Conservation (phyloP, 2,888 invertebrate species). For the Dicyrtomina minuta region DNA sequence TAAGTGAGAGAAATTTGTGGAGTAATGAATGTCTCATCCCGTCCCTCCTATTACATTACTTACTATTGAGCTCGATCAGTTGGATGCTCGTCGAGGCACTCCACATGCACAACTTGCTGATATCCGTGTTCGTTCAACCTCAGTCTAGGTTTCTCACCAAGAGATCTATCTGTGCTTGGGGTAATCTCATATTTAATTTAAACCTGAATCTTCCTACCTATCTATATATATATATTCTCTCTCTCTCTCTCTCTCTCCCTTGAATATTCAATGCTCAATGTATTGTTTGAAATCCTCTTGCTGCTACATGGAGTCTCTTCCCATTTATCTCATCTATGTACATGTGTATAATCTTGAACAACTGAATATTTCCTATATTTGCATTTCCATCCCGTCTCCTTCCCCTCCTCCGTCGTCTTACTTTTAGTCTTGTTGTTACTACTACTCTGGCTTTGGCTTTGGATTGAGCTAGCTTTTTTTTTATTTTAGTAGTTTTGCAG, state of each 20-base stretch:
- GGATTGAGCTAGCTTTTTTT: too few relatives aligned
- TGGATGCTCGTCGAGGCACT: slow-evolving; percentile 60
- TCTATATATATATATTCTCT: background rate
- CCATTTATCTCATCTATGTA: background rate
- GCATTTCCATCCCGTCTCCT: background rate
- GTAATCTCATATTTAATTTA: slow-evolving; percentile 53
- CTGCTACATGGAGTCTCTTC: background rate
- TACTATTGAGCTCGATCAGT: slow-evolving; percentile 57
- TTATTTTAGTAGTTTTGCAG: background rate
- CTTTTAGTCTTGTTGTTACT: background rate
- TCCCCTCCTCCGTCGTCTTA: background rate
- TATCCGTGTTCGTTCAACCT: slow-evolving; percentile 60
- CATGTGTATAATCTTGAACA: background rate
- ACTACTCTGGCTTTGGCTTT: slow-evolving; percentile 5
- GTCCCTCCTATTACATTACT: slow-evolving; percentile 58
- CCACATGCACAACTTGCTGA: slow-evolving; percentile 60
- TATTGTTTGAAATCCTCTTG: background rate
- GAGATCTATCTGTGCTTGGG: slow-evolving; percentile 59
- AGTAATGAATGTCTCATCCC: slow-evolving; percentile 55
- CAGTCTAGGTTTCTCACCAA: slow-evolving; percentile 59
- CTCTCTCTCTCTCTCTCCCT: background rate
- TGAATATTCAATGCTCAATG: background rate
- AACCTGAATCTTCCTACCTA: background rate
- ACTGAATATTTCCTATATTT: too few relatives aligned
- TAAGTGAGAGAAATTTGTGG: slow-evolving; percentile 52